Percentiles rank a stretch among this genome's conserved stretches.
Evolutionary conservation across 1,140 invertebrate species (phyloP).

Genomic region (Drosophila lacertosa): DNA sequence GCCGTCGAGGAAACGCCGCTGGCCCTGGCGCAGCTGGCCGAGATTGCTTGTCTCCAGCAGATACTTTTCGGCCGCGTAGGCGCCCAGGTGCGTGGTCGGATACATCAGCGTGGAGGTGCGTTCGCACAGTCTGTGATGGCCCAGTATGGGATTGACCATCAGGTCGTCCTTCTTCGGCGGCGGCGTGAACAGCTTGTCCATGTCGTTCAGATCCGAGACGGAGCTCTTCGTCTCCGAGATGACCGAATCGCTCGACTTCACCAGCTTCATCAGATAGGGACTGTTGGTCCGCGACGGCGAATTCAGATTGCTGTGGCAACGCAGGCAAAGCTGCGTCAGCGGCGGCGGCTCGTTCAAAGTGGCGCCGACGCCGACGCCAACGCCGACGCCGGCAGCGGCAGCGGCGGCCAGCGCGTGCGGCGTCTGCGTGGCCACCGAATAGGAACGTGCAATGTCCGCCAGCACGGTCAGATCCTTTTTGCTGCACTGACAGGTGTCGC

Average conservation of each 20-base stretch:
- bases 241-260: conserved; percentile 83
- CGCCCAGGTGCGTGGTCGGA: conserved; percentile 67
- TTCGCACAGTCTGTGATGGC: conserved; percentile 87
- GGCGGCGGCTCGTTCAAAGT: conserved; percentile 84
- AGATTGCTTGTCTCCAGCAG: conserved; percentile 72
- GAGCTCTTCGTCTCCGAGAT: conserved; percentile 84
- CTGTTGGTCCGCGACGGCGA: conserved; percentile 83
- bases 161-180: conserved; percentile 82
- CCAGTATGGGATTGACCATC: conserved; percentile 85
- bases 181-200: conserved; percentile 80
- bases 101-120: conserved; percentile 76
- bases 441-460: conserved; percentile 86
- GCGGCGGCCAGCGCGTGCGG: conserved; percentile 56
- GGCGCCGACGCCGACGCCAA: too few species aligned
- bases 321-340: conserved; percentile 85
- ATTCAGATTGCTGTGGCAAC: conserved; percentile 85
- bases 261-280: conserved; percentile 82
- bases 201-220: conserved; percentile 79
- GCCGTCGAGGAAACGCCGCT: conserved; percentile 71
- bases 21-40: conserved; percentile 56
- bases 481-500: conserved; percentile 91
- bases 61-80: conserved; percentile 75
- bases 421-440: conserved; percentile 87
- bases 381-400: conserved; percentile 9
- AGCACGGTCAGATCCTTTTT: conserved; percentile 86